Evolutionary conservation across 2,888 invertebrate genomes (phyloP).

Genomic region (Sinhomidia bicolor): DNA sequence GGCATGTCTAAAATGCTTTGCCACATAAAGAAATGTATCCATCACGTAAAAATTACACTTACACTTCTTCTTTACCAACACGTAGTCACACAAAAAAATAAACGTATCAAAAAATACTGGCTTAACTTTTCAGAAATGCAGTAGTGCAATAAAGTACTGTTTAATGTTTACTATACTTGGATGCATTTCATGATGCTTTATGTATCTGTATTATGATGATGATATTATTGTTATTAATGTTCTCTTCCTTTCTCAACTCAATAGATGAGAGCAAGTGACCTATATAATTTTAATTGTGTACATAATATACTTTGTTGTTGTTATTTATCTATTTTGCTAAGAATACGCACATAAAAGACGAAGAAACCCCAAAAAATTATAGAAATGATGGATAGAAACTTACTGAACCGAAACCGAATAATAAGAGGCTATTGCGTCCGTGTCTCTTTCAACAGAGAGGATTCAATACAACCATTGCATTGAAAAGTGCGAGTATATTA

Average conservation of each 20-base stretch:
- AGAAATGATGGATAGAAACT: conserved; percentile 61
- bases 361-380: conserved; percentile 29
- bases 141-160: no score
- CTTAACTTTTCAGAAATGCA: no score
- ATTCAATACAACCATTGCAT: no score
- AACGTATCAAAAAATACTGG: no score
- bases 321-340: no score
- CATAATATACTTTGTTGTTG: conserved; percentile 13
- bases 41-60: conserved; percentile 18
- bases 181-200: neutral
- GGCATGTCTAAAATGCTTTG: conserved; percentile 23
- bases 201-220: conserved; percentile 10
- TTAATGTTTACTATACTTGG: no score
- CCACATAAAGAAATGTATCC: conserved; percentile 25
- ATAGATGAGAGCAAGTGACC: conserved; percentile 70
- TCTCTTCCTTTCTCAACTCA: conserved; percentile 45
- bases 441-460: conserved; percentile 8
- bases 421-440: no score
- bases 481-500: conserved; percentile 1
- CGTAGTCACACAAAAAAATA: neutral
- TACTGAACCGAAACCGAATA: conserved; percentile 53
- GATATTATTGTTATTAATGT: conserved; percentile 1
- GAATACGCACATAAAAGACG: neutral
- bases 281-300: conserved; percentile 72
- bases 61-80: neutral